A percentile compares a stretch with the other conserved stretches of the same genome.
Conservation (phyloP, 2,113 vertebrate genomes). For the Campylomormyrus numenius region DNA sequence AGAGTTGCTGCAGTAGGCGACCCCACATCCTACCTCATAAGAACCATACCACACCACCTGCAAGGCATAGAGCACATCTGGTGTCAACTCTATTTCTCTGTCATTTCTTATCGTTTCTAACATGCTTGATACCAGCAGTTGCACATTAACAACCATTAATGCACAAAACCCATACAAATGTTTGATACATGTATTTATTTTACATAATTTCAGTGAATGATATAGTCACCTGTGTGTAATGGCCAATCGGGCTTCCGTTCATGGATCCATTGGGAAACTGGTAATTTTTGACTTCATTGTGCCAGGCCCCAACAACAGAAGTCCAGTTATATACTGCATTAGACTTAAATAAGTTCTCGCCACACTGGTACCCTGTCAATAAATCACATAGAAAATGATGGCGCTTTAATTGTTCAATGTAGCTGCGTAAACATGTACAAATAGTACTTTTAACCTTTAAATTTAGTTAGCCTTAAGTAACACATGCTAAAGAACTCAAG, state of each 20-base stretch:
- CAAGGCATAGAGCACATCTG: background rate
- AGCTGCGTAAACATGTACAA: background rate
- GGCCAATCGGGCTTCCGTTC: conserved; percentile 21
- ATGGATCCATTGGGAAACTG: conserved; percentile 37
- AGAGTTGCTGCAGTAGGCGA: conserved; percentile 31
- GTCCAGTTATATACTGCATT: conserved; percentile 7
- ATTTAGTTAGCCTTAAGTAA: background rate
- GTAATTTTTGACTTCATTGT: conserved; percentile 42
- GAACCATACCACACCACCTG: conserved; percentile 60
- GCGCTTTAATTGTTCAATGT: background rate
- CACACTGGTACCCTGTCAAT: conserved; percentile 45
- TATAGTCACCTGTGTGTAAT: conserved; percentile 58
- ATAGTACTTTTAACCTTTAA: background rate
- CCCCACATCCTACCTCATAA: conserved; percentile 53
- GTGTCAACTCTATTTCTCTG: conserved; percentile 32
- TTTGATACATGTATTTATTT: background rate
- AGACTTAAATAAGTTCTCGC: conserved; percentile 54
- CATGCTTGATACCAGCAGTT: background rate
- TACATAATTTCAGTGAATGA: background rate
- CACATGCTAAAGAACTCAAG: background rate
- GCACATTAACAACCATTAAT: background rate
- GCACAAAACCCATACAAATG: background rate
- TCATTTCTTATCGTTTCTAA: background rate
- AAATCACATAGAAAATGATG: background rate
- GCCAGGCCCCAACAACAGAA: conserved; percentile 36